Evolutionary conservation across 2,888 invertebrate species (phyloP).

Genomic region (Orchestes rusci): DNA sequence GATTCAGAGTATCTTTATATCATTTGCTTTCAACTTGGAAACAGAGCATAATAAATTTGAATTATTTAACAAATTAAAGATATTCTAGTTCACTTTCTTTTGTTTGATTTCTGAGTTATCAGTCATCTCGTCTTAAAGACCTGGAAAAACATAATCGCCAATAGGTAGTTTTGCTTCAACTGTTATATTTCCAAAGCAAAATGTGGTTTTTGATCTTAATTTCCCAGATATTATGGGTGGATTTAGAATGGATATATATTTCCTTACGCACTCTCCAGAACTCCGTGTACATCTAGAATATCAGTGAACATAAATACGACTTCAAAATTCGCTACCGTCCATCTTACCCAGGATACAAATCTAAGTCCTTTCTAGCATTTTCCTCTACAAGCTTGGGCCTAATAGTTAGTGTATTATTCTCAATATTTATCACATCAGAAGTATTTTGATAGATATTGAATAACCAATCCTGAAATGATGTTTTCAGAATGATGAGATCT

Average conservation of each 20-base stretch:
- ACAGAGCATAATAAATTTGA: too few species aligned
- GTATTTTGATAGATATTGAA: slow-evolving; percentile 44
- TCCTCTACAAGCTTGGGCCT: slow-evolving; percentile 34
- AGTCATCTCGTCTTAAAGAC: too few species aligned
- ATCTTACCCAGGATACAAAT: slow-evolving; percentile 32
- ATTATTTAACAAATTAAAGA: too few species aligned
- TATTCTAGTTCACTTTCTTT: too few species aligned
- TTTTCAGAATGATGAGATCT: slow-evolving; percentile 1
- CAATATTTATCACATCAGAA: slow-evolving; percentile 35
- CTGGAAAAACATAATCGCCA: slow-evolving; percentile 53
- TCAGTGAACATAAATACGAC: not conserved
- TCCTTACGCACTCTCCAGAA: slow-evolving; percentile 11
- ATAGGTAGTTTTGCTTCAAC: slow-evolving; percentile 48
- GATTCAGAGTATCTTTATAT: too few species aligned
- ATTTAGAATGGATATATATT: not conserved
- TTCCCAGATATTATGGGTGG: slow-evolving; percentile 41
- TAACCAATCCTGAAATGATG: slow-evolving; percentile 44
- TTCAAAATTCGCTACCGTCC: too few species aligned
- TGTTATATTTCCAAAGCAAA: slow-evolving; percentile 48
- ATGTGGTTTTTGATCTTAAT: slow-evolving; percentile 43
- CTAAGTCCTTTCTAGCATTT: slow-evolving; percentile 7
- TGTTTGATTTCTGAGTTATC: too few species aligned
- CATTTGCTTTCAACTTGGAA: too few species aligned
- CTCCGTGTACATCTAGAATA: slow-evolving; percentile 26
- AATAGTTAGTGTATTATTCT: slow-evolving; percentile 36